phyloP scores from a whole-genome alignment of 2,113 vertebrate genomes.

The Tauraco erythrolophus region DNA sequence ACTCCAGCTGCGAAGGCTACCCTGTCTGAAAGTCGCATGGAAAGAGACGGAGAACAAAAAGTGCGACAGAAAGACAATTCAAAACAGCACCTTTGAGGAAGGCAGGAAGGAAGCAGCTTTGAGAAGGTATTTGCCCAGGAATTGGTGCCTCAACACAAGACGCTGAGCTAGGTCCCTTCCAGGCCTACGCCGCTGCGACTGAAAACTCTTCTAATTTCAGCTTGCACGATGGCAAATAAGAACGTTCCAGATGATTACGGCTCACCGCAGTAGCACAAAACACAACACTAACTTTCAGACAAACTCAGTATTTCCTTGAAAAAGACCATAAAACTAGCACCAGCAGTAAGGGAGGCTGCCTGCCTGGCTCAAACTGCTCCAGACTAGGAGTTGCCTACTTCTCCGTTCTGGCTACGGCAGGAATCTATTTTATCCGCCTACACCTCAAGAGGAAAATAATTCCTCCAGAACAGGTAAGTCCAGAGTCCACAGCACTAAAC shows the following conservation, averaged over 20 bases:
- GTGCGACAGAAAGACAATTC: not conserved
- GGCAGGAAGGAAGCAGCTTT: not conserved
- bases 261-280: not conserved
- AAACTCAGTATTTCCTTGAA: not conserved
- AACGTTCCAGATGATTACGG: not conserved
- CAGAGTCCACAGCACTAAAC: not conserved
- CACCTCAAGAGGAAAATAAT: not conserved
- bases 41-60: not conserved
- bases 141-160: not conserved
- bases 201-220: not conserved
- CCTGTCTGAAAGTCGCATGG: not conserved
- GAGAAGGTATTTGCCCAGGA: not conserved
- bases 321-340: not conserved
- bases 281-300: not conserved
- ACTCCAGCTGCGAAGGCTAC: not conserved
- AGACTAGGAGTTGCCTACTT: not conserved
- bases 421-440: not conserved
- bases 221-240: not conserved
- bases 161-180: not conserved
- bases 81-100: not conserved
- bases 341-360: not conserved
- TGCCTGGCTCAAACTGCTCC: not conserved
- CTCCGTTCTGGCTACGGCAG: not conserved
- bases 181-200: rapidly evolving
- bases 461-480: not conserved